Conservation (phyloP, 2,888 invertebrate genomes). For the Ormyrus pomaceus region DNA sequence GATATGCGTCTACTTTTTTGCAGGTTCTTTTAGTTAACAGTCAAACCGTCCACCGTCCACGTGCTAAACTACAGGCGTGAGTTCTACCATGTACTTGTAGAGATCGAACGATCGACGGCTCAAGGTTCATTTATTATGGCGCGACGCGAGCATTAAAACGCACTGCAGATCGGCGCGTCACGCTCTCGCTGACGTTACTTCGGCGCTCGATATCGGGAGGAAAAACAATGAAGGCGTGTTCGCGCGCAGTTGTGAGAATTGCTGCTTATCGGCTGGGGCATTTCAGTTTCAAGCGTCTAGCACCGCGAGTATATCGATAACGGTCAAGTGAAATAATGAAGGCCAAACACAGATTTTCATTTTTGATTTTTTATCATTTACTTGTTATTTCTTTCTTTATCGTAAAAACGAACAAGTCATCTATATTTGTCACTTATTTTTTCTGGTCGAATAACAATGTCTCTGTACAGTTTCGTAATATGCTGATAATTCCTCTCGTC, state of each 20-base stretch:
- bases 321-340: slow-evolving; percentile 47
- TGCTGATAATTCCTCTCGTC: not conserved
- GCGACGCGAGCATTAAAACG: slow-evolving; percentile 43
- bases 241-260: slow-evolving; percentile 1
- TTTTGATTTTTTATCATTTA: slow-evolving; percentile 59
- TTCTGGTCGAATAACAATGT: slow-evolving; percentile 68
- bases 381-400: slow-evolving; percentile 57
- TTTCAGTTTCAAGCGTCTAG: slow-evolving; percentile 39
- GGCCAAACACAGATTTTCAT: slow-evolving; percentile 44
- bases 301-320: slow-evolving; percentile 45
- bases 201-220: not conserved
- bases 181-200: slow-evolving; percentile 16
- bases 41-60: slow-evolving; percentile 53
- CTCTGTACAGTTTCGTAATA: slow-evolving; percentile 70
- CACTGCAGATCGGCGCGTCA: slow-evolving; percentile 52
- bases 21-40: slow-evolving; percentile 18
- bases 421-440: slow-evolving; percentile 69
- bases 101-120: slow-evolving; percentile 38
- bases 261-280: not conserved
- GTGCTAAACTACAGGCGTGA: slow-evolving; percentile 28
- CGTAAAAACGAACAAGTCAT: slow-evolving; percentile 72
- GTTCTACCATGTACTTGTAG: not conserved
- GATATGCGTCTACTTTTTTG: slow-evolving; percentile 12
- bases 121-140: not conserved
- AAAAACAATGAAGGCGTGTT: not conserved